phyloP scores from a whole-genome alignment of 2,113 vertebrate genomes.

The Crypturellus undulatus region DNA sequence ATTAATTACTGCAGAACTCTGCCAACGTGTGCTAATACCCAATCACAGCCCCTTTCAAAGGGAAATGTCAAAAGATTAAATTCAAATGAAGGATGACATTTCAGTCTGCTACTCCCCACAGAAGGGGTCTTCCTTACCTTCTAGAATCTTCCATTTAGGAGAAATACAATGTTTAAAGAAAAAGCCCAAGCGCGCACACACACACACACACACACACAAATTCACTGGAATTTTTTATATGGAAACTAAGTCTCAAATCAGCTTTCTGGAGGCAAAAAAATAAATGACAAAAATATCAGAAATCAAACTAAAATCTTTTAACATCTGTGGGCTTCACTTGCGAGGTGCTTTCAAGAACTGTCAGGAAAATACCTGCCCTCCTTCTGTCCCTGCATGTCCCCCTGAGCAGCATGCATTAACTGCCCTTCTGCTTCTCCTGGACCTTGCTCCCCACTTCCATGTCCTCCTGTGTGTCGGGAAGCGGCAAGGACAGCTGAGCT shows the following conservation, averaged over 20 bases:
- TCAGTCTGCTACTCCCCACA: neutral
- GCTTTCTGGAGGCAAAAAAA: neutral
- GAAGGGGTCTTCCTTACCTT: neutral
- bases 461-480: fast-evolving
- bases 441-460: neutral
- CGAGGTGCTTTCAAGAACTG: neutral
- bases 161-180: neutral
- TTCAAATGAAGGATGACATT: constrained; percentile 54
- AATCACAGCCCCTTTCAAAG: constrained; percentile 28
- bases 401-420: neutral
- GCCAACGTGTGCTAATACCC: constrained; percentile 18
- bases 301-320: neutral
- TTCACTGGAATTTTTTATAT: fast-evolving
- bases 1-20: constrained; percentile 48
- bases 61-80: constrained; percentile 42
- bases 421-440: neutral
- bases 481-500: fast-evolving
- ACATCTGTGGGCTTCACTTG: neutral
- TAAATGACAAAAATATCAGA: neutral
- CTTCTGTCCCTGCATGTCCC: neutral
- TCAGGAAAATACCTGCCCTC: neutral
- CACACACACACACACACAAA: neutral
- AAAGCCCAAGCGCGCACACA: neutral
- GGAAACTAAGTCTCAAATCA: neutral
- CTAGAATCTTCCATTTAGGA: neutral